A percentile compares a stretch with the other conserved stretches of the same genome.
These are phyloP conservation scores for Lacerta viridis DNA, from an alignment of 2,797 vertebrate species.

Conservation along the genomic window DNA sequence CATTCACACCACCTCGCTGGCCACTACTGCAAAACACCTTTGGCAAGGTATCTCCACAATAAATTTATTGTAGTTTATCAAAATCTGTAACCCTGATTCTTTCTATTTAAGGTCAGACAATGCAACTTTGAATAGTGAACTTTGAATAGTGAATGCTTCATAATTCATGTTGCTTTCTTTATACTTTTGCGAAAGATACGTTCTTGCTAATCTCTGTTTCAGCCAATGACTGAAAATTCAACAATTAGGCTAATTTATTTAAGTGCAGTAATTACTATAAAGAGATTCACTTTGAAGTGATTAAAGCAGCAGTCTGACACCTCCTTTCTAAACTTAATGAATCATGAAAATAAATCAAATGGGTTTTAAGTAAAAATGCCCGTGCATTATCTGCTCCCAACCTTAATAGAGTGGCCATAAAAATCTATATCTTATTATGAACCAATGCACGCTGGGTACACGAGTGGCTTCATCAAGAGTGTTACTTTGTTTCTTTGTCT, in stretches of 20 bases:
- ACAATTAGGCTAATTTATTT: conserved; percentile 57
- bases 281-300: conserved; percentile 49
- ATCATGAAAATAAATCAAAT: conserved; percentile 21
- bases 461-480: too few species aligned
- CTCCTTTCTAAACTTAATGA: conserved; percentile 23
- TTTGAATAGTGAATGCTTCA: background rate
- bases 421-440: too few species aligned
- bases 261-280: conserved; percentile 44
- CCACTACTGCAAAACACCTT: conserved; percentile 33
- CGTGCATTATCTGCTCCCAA: background rate
- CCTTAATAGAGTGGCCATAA: background rate
- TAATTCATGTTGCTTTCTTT: conserved; percentile 34
- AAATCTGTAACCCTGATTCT: conserved; percentile 47
- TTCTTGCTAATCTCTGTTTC: conserved; percentile 30
- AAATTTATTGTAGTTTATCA: conserved; percentile 35
- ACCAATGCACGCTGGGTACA: background rate
- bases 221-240: conserved; percentile 47
- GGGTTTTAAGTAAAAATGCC: conserved; percentile 30
- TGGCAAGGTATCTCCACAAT: conserved; percentile 27
- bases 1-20: too few species aligned
- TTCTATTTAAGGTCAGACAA: background rate
- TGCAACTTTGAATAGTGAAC: background rate
- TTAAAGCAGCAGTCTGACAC: conserved; percentile 38
- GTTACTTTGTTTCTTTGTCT: too few species aligned
- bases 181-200: background rate